These are phyloP conservation scores for Mirza zaza DNA, from an alignment of 2,113 vertebrate genomes.

Conservation along the genomic window DNA sequence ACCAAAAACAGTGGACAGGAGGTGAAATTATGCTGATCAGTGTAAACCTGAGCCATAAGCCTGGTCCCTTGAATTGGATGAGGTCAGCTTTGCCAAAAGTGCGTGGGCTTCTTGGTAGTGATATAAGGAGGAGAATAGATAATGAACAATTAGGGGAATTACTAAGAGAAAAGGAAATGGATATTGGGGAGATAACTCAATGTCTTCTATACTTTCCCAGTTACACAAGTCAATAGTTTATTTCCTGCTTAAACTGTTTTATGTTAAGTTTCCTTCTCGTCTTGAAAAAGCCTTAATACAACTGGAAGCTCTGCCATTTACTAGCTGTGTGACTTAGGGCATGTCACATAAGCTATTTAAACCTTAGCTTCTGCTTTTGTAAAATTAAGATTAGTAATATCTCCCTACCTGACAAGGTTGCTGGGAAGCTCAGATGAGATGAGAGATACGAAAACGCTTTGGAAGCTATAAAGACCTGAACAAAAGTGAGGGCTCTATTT, in stretches of 20 bases:
- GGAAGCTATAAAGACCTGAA: background rate
- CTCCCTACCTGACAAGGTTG: background rate
- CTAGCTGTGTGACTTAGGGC: conserved; percentile 2
- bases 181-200: background rate
- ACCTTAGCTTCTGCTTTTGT: conserved; percentile 34
- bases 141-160: background rate
- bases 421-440: background rate
- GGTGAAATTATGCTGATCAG: background rate
- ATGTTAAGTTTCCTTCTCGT: background rate
- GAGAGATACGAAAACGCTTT: conserved; percentile 18
- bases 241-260: conserved; percentile 15
- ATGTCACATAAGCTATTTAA: background rate
- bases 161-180: background rate
- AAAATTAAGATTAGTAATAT: conserved; percentile 18
- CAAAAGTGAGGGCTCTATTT: background rate
- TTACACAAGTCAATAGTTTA: background rate
- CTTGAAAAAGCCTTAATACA: background rate
- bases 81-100: background rate
- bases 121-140: background rate
- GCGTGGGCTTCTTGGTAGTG: background rate
- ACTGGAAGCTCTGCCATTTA: background rate
- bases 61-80: background rate
- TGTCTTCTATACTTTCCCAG: background rate
- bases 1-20: background rate
- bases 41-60: background rate